Evolutionary conservation across 2,797 vertebrate genomes (phyloP), one percentile per base, ranked within the genome.

Genomic region (Enteromius radiatus): DNA sequence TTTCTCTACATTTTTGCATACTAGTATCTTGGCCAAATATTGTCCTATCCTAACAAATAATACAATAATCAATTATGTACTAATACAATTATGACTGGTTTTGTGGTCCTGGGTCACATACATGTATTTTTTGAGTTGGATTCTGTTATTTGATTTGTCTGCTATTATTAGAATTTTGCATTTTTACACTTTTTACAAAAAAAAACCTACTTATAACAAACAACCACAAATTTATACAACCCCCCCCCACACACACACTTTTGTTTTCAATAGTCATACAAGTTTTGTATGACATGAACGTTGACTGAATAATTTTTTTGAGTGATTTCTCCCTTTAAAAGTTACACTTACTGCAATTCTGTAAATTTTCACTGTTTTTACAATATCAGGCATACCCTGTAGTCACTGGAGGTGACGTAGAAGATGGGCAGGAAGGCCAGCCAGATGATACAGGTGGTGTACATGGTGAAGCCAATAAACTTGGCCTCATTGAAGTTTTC

Each of bases 401-500:
- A 99, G 93, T 99, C 98, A 86, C 97, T 99, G 47, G 98, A 99
- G 19, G 98, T 99, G 90, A 99, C 98, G 83, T 99, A 99, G 94
- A 99, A 99, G 94, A 99, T 99, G 23, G 98, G 98, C 61, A 99
- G 96, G 90, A 99, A 99, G 61, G 98, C 98, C 93, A 99, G 94
- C 98, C 98, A 99, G 89, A 99, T 99, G 92, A 99, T 99, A 90
- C 98, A 99, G 0, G 98, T 99, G 81, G 98, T 99, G 78, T 99
- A 99, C 98, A 99, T 99, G 82, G 98, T 99, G 92, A 99, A 99
- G 88, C 98, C 97, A 86, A 99, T 99, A 90, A 99, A 99, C 93
- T 99, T 99, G 90, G 98, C 98, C 92, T 99, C 98, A 0, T 99
- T 99, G 95, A 99, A 99, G 91, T 99, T 99, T 93, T 99, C 98